phyloP scores from a whole-genome alignment of 2,113 vertebrate genomes.

The Tetrao urogallus region DNA sequence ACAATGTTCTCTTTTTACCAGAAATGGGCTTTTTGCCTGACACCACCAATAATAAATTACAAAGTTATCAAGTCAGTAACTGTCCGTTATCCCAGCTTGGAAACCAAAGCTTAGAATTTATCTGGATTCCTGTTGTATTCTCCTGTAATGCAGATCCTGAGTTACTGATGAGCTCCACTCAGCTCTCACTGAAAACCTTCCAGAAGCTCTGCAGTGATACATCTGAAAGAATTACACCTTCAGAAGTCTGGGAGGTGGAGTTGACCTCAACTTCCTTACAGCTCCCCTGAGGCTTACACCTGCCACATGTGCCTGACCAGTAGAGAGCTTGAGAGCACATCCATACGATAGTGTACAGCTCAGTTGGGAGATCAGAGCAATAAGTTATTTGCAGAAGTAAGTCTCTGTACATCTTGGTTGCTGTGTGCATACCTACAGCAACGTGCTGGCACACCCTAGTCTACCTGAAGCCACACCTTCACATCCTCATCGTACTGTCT shows the following conservation, averaged over 20 bases:
- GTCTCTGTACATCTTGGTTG: background rate
- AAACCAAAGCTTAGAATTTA: background rate
- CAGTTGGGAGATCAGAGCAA: background rate
- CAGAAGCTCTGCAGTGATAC: background rate
- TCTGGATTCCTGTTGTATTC: background rate
- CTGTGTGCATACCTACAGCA: background rate
- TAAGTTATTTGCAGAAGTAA: background rate
- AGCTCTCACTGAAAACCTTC: background rate
- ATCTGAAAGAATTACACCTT: background rate
- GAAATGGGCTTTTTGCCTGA: background rate
- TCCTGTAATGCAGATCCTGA: background rate
- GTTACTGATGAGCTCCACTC: background rate
- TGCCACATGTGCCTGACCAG: accelerated
- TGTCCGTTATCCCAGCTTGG: background rate
- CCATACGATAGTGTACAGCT: background rate
- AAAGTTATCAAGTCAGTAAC: background rate
- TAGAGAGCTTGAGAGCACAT: background rate
- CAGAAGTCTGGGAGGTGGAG: background rate
- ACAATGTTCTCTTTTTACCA: background rate
- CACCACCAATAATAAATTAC: background rate
- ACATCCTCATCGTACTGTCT: background rate
- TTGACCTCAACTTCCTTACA: background rate
- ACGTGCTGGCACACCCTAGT: background rate
- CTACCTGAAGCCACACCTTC: background rate
- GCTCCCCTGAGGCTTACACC: background rate